phyloP scores from a whole-genome alignment of 2,797 vertebrate species.

The Decapterus maruadsi region DNA sequence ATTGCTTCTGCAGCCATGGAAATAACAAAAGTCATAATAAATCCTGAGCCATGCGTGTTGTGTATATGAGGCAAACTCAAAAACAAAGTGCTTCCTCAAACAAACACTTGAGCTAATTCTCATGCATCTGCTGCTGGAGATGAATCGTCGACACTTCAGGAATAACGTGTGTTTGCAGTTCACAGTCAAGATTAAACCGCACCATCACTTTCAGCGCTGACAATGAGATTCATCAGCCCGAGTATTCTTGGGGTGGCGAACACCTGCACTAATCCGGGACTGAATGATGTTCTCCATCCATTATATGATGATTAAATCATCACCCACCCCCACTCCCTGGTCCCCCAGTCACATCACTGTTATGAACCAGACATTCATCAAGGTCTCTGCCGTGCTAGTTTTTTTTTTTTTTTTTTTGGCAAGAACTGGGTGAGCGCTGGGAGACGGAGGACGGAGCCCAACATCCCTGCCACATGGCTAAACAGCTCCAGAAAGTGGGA shows the following conservation, averaged over 20 bases:
- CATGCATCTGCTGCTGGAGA: conserved; percentile 52
- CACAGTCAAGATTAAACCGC: conserved; percentile 64
- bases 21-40: conserved; percentile 12
- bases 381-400: conserved; percentile 6
- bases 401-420: conserved; percentile 48
- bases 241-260: conserved; percentile 67
- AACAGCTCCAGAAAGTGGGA: conserved; percentile 35
- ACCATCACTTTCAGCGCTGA: conserved; percentile 60
- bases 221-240: conserved; percentile 74
- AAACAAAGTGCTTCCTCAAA: conserved; percentile 29
- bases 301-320: conserved; percentile 76
- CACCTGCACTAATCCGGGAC: conserved; percentile 74
- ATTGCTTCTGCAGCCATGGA: background rate
- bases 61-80: conserved; percentile 4
- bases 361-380: conserved; percentile 74
- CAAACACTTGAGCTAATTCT: conserved; percentile 53
- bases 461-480: conserved; percentile 28
- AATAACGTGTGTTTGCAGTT: conserved; percentile 66
- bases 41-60: background rate
- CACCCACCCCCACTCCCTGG: conserved; percentile 31
- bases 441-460: conserved; percentile 11
- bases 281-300: conserved; percentile 77
- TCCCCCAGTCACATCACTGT: conserved; percentile 57
- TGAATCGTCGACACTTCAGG: conserved; percentile 56
- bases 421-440: conserved; percentile 24